These are phyloP conservation scores for Thunnus albacares DNA, from an alignment of 2,797 vertebrate species.

Conservation along the genomic window DNA sequence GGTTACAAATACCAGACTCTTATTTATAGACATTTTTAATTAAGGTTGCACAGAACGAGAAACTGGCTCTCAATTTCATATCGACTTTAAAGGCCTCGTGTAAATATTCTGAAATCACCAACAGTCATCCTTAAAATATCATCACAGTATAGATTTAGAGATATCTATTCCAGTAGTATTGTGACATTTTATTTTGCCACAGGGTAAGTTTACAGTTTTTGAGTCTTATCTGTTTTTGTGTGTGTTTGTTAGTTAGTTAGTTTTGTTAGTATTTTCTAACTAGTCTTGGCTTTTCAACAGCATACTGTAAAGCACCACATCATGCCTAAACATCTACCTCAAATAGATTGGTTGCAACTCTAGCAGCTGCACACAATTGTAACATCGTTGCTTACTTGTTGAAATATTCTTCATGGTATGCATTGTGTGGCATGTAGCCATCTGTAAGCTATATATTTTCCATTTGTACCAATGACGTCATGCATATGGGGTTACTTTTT, in stretches of 20 bases:
- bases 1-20: not conserved
- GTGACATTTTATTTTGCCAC: not conserved
- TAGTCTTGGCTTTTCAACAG: not conserved
- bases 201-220: not conserved
- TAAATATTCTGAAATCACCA: not conserved
- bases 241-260: not conserved
- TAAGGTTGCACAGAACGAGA: not conserved
- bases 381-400: conserved; percentile 42
- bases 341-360: conserved; percentile 48
- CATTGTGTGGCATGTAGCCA: conserved; percentile 47
- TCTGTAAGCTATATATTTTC: conserved; percentile 62
- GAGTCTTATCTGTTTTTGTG: not conserved
- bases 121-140: not conserved
- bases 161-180: not conserved
- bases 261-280: not conserved
- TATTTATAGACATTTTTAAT: not conserved
- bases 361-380: conserved; percentile 52
- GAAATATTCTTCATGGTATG: conserved; percentile 39
- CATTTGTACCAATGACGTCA: conserved; percentile 64
- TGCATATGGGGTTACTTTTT: conserved; percentile 55
- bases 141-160: not conserved
- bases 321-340: conserved; percentile 27
- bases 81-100: not conserved
- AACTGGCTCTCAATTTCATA: not conserved
- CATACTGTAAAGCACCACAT: not conserved